A percentile compares a stretch with the other conserved stretches of the same genome.
These are phyloP conservation scores for Gambusia holbrooki DNA, from an alignment of 2,113 vertebrate species.

Conservation along the genomic window DNA sequence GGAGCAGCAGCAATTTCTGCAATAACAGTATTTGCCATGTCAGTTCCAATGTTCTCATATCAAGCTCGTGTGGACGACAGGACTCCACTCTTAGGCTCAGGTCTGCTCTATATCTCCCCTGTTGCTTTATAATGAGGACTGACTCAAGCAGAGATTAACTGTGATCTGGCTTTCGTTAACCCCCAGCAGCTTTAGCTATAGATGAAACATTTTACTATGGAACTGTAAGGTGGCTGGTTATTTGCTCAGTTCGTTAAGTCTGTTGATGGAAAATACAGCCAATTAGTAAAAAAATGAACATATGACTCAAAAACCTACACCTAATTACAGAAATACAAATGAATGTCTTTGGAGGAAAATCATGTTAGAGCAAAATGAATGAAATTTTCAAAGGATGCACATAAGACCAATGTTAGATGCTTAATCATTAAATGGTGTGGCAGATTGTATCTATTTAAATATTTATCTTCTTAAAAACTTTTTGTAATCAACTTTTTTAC, in stretches of 20 bases:
- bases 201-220: conserved; percentile 58
- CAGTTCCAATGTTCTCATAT: conserved; percentile 71
- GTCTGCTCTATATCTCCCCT: conserved; percentile 75
- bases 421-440: not conserved
- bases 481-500: not conserved
- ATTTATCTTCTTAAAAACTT: no score
- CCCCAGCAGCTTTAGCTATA: conserved; percentile 48
- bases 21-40: conserved; percentile 66
- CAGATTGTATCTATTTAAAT: not conserved
- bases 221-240: conserved; percentile 37
- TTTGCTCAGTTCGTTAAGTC: conserved; percentile 27
- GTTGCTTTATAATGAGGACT: conserved; percentile 68
- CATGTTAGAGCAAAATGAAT: conserved; percentile 36
- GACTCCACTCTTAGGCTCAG: conserved; percentile 59
- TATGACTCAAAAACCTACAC: conserved; percentile 15
- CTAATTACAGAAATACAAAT: conserved; percentile 15
- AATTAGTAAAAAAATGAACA: not conserved
- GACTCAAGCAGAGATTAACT: conserved; percentile 72
- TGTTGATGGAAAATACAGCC: conserved; percentile 20
- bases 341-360: conserved; percentile 18
- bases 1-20: conserved; percentile 47
- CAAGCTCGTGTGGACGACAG: conserved; percentile 61
- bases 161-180: conserved; percentile 77
- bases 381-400: conserved; percentile 13
- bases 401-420: conserved; percentile 11